Percentiles rank a stretch among this genome's conserved stretches.
phyloP scores from a whole-genome alignment of 2,797 vertebrate genomes.

The Spea hammondii region DNA sequence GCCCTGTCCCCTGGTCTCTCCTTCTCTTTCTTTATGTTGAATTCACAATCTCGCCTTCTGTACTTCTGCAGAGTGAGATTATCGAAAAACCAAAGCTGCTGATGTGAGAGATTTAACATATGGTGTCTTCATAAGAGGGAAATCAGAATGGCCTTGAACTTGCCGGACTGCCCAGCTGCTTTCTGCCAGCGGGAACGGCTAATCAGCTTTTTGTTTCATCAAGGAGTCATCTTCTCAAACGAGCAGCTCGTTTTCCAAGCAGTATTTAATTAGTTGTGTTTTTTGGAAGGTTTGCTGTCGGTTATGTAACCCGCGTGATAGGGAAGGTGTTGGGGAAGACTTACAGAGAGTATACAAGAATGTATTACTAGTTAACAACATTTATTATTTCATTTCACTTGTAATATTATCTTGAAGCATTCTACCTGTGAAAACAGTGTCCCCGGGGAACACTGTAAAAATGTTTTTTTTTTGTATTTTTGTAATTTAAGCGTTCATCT shows the following conservation, averaged over 20 bases:
- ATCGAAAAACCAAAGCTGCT: constrained; percentile 65
- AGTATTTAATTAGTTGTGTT: constrained; percentile 19
- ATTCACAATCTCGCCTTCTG: constrained; percentile 44
- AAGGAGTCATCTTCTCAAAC: constrained; percentile 49
- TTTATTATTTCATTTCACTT: too few species aligned
- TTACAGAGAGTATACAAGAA: too few species aligned
- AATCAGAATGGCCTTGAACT: constrained; percentile 67
- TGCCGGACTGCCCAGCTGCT: constrained; percentile 63
- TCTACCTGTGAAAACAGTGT: too few species aligned
- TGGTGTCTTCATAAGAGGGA: constrained; percentile 61
- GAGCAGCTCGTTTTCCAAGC: constrained; percentile 13
- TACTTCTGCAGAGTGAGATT: constrained; percentile 62
- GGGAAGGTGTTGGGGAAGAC: background rate
- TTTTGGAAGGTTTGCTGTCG: background rate
- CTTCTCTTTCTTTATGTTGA: constrained; percentile 25
- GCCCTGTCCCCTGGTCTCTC: constrained; percentile 35
- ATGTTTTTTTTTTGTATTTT: too few species aligned
- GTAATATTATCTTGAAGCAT: too few species aligned
- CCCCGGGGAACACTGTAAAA: too few species aligned
- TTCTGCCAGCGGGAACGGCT: constrained; percentile 60
- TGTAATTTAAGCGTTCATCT: too few species aligned
- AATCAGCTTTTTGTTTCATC: constrained; percentile 62
- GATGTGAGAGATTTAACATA: constrained; percentile 66
- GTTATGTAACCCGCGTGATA: background rate
- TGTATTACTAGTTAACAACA: too few species aligned